Evolutionary conservation across 2,113 vertebrate genomes (phyloP).

Genomic region (Eira barbara): DNA sequence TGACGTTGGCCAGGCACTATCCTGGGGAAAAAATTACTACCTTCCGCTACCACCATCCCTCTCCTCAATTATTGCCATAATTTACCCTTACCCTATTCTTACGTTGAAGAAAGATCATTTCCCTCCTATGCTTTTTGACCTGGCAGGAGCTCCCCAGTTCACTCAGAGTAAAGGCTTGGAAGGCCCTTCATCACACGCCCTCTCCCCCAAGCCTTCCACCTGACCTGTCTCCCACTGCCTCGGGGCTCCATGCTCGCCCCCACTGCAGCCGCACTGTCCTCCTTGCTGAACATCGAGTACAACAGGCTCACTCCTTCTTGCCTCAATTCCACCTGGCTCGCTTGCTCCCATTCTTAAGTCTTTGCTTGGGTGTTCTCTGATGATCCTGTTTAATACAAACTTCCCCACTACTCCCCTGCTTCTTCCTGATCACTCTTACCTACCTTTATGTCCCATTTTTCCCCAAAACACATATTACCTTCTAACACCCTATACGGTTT

Average conservation of each 20-base stretch:
- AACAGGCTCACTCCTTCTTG: not conserved
- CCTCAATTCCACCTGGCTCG: fast-evolving
- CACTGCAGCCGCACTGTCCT: no score
- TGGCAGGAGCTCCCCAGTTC: not conserved
- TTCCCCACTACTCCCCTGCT: not conserved
- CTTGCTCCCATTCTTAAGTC: not conserved
- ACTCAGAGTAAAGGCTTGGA: not conserved
- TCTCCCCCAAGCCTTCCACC: not conserved
- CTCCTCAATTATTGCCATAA: not conserved
- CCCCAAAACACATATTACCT: not conserved
- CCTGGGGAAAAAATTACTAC: not conserved
- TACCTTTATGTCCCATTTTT: not conserved
- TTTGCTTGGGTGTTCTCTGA: not conserved
- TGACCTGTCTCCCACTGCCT: not conserved
- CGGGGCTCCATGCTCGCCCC: not conserved
- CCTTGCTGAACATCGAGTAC: not conserved
- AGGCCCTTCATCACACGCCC: not conserved
- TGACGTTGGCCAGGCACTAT: not conserved
- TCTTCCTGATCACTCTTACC: not conserved
- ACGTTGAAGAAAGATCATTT: not conserved
- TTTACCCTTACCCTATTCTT: not conserved
- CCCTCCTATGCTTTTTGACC: not conserved
- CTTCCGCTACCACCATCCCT: not conserved
- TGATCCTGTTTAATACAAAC: not conserved
- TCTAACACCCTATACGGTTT: not conserved